Conservation (phyloP, 1,140 invertebrate species). For the Artemia franciscana region DNA sequence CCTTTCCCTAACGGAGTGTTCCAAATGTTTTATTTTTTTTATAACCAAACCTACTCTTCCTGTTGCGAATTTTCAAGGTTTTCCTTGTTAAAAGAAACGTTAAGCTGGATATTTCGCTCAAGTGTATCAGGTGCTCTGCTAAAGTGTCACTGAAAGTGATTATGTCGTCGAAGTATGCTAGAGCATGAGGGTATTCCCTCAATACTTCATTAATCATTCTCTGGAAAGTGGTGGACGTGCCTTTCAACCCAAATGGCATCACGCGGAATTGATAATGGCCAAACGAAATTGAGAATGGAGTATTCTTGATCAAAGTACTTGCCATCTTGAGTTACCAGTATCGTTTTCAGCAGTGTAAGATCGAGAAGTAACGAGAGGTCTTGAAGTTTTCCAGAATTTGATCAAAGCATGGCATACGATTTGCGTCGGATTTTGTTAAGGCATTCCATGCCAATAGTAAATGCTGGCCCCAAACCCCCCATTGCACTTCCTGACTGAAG, state of each 20-base stretch:
- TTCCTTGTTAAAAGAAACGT: conserved; percentile 14
- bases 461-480: no score
- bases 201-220: conserved; percentile 19
- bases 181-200: conserved; percentile 11
- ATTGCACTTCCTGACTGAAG: no score
- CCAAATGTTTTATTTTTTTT: conserved; percentile 17
- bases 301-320: not conserved
- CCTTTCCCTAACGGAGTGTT: conserved; percentile 6
- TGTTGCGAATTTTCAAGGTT: conserved; percentile 12
- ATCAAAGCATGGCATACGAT: not conserved
- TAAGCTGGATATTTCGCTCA: conserved; percentile 12
- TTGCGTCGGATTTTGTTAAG: not conserved
- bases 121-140: conserved; percentile 12
- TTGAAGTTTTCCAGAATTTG: not conserved
- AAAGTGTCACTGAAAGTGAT: conserved; percentile 14
- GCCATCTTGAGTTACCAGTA: not conserved
- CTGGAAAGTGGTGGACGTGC: conserved; percentile 23
- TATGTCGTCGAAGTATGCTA: conserved; percentile 19
- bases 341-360: not conserved
- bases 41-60: conserved; percentile 15
- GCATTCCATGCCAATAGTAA: no score
- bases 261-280: conserved; percentile 24
- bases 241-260: conserved; percentile 24
- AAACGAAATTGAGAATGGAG: conserved; percentile 16
- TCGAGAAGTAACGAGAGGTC: not conserved